Evolutionary conservation across 2,797 vertebrate genomes (phyloP).

Genomic region (Propithecus perrieri): DNA sequence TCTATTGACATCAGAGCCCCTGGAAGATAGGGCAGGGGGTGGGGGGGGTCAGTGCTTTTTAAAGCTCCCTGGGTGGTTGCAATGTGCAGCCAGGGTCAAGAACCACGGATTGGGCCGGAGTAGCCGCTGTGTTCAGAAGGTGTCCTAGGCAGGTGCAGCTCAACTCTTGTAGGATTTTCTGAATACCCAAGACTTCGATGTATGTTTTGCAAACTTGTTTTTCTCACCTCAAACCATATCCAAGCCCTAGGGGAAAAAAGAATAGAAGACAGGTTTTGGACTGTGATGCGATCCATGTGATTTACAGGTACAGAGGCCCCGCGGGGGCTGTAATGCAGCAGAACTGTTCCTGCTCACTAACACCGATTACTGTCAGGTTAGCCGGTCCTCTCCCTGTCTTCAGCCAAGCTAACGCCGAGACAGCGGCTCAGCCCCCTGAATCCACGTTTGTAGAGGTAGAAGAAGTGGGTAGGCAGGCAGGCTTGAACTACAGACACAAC

Average conservation of each 20-base stretch:
- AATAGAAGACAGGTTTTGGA: background rate
- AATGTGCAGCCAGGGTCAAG: background rate
- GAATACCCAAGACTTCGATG: background rate
- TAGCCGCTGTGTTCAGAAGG: accelerated
- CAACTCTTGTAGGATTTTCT: background rate
- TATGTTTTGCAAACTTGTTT: background rate
- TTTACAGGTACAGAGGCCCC: background rate
- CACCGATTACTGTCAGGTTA: background rate
- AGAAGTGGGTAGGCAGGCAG: background rate
- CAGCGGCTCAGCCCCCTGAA: background rate
- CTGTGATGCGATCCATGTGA: background rate
- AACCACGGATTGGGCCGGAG: background rate
- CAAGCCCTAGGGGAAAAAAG: background rate
- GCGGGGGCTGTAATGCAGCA: background rate
- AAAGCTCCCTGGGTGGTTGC: background rate
- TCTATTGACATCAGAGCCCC: background rate
- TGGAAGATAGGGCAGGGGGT: background rate
- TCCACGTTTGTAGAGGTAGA: background rate
- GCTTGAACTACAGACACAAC: background rate
- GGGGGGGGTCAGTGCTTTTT: background rate
- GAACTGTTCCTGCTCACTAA: background rate
- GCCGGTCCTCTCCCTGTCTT: background rate
- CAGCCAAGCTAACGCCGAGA: accelerated
- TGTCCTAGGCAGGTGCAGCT: accelerated
- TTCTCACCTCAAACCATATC: background rate